Evolutionary conservation across 2,113 vertebrate species (phyloP).

Genomic region (Callopanchax toddi): DNA sequence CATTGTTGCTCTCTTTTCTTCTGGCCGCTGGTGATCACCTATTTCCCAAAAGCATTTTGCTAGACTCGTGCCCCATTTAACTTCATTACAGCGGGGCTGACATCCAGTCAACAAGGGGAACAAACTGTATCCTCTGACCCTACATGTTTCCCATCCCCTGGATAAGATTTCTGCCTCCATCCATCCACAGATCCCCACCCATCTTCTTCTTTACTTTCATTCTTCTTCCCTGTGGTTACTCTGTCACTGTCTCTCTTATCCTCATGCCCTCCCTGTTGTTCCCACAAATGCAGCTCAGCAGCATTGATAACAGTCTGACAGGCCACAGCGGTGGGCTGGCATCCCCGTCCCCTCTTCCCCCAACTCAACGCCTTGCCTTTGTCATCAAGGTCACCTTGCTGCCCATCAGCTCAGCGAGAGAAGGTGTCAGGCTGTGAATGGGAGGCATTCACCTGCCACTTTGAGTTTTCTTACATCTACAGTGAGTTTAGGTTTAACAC

Average conservation of each 20-base stretch:
- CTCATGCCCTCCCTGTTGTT: neutral
- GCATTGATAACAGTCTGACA: conserved; percentile 77
- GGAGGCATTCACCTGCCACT: conserved; percentile 50
- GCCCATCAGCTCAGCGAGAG: conserved; percentile 23
- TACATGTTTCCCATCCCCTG: conserved; percentile 52
- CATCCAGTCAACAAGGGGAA: conserved; percentile 58
- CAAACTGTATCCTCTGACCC: conserved; percentile 61
- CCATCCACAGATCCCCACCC: conserved; percentile 22
- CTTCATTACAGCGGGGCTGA: conserved; percentile 75
- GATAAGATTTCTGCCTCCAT: conserved; percentile 42
- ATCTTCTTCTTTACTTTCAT: conserved; percentile 7
- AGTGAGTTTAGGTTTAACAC: conserved; percentile 17
- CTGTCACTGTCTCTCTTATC: conserved; percentile 50
- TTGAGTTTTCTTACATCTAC: conserved; percentile 23
- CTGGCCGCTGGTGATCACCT: conserved; percentile 54
- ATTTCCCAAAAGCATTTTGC: conserved; percentile 31
- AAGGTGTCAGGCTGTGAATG: conserved; percentile 43
- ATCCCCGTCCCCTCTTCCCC: conserved; percentile 40
- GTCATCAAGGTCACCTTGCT: conserved; percentile 67
- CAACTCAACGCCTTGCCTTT: conserved; percentile 54
- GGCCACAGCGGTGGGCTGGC: conserved; percentile 57
- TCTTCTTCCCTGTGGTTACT: conserved; percentile 52
- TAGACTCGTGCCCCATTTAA: conserved; percentile 72
- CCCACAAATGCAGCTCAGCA: conserved; percentile 56
- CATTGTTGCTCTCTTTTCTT: conserved; percentile 55